Evolutionary conservation across 2,888 invertebrate genomes (phyloP), one percentile per base, ranked within the genome.

Genomic region (Luffia ferchaultella): DNA sequence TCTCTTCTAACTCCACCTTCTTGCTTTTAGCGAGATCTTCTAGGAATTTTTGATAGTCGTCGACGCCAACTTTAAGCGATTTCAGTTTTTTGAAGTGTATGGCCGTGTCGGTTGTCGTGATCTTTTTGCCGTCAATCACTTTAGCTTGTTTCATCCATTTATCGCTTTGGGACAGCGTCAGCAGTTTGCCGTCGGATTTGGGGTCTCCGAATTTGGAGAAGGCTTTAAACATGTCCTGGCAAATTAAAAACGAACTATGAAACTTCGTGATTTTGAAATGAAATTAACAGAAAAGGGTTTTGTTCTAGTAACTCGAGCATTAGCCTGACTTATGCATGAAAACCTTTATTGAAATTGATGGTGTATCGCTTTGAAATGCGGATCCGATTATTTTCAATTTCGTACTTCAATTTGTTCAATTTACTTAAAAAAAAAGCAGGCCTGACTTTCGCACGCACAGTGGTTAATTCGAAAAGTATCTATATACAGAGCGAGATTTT

Each of bases 101-200:
- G 45, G 92, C 95, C 0, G 95, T 96, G 67, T 96, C 96, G 2
- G 95, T 95, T 16, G 96, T 95, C 0, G 93, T 93, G 55, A 95
- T 91, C 65, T 91, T 92, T 76, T 93, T 94, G 1, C 90, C 89
- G 58, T 88, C 95, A 58, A 93, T 92, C 7, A 90, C 83, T 58
- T 82, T 92, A 0, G 95, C 95, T 68, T 96, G 96, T 64, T 95
- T 95, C 90, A 96, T 92, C 96, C 96, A 96, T 76, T 95, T 96
- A 73, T 96, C 96, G 64, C 93, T 92, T 72, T 96, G 94, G 9
- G 93, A 93, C n/a, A 96, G 83, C 0, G 94, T 94, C 55, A 96
- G 93, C 44, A 87, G 85, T 70, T 91, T 93, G 0, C 95, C 95
- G 65, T 94, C 94, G 16, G 93, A 91, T 70, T 94, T 94, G 2